Evolutionary conservation across 2,797 vertebrate genomes (phyloP), one percentile per base, ranked within the genome.

Genomic region (Chiroxiphia lanceolata): DNA sequence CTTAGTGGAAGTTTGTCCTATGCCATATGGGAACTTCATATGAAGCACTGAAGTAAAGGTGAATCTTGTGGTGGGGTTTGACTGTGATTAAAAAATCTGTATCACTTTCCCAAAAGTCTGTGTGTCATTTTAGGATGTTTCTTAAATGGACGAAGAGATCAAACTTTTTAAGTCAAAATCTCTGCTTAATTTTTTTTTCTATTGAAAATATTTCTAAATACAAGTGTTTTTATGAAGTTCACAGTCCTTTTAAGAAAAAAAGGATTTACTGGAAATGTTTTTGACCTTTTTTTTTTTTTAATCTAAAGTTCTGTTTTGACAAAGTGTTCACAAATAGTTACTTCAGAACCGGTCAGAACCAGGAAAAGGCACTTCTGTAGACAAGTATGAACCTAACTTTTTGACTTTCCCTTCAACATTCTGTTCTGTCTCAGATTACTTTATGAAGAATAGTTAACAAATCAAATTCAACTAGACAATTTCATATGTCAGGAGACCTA

Each of bases 281-380:
- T 59, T 33, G 36, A 61, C 3, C 0, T 65, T 44, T 17, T 29
- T 6, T 0, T 17, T 31, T 42, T 40, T 22, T 6, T 25, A n/a
- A 40, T 57, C 13, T n/a, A 50, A 31, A 60, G 33, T 51, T 76
- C 6, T 57, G 7, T 51, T 71, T 56, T 77, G 56, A 77, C 48
- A 85, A 81, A 61, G 15, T 27, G 7, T 8, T 68, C 63, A 36
- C 14, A 47, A 67, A 5, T 57, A 61, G 14, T 72, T 67, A 31
- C 22, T 38, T 63, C 33, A 76, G n/a, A 71, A 59, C 2, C 10
- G 67, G 22, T 65, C 42, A 79, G 34, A 69, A 57, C 1, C 13
- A 64, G 18, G 34, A 57, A 63, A 68, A 51, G 13, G 5, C 42
- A 53, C 16, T 85, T 64, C 20, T 51, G 4, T 60, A 33, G 42